These are phyloP conservation scores for Psophia crepitans DNA, from an alignment of 2,113 vertebrate genomes.

Conservation along the genomic window DNA sequence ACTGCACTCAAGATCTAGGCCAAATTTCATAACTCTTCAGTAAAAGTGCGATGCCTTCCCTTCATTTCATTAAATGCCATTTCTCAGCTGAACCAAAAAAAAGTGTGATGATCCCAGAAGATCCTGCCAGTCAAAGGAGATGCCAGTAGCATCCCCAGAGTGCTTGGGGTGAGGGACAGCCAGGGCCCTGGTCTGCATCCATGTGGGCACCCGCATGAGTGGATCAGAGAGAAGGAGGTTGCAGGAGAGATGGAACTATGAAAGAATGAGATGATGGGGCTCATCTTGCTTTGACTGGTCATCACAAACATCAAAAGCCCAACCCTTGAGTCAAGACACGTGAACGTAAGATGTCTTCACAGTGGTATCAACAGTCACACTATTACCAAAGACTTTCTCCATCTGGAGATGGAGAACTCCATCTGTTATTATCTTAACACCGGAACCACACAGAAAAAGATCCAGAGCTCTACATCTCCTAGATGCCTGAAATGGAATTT, in stretches of 20 bases:
- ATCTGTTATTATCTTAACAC: too few species aligned
- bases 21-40: accelerated
- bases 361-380: too few species aligned
- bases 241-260: neutral
- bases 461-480: neutral
- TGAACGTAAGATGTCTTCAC: neutral
- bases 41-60: neutral
- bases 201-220: accelerated
- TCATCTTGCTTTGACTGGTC: neutral
- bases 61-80: neutral
- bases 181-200: too few species aligned
- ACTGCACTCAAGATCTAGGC: neutral
- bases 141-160: neutral
- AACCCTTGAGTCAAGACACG: neutral
- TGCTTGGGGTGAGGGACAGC: accelerated
- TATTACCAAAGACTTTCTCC: neutral
- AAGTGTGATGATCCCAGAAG: neutral
- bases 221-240: neutral
- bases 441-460: neutral
- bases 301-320: neutral
- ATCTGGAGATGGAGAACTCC: too few species aligned
- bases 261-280: neutral
- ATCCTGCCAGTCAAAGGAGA: neutral
- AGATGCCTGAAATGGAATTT: neutral
- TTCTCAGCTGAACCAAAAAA: neutral